Evolutionary conservation across 2,113 vertebrate genomes (phyloP).

Genomic region (Puntigrus tetrazona): DNA sequence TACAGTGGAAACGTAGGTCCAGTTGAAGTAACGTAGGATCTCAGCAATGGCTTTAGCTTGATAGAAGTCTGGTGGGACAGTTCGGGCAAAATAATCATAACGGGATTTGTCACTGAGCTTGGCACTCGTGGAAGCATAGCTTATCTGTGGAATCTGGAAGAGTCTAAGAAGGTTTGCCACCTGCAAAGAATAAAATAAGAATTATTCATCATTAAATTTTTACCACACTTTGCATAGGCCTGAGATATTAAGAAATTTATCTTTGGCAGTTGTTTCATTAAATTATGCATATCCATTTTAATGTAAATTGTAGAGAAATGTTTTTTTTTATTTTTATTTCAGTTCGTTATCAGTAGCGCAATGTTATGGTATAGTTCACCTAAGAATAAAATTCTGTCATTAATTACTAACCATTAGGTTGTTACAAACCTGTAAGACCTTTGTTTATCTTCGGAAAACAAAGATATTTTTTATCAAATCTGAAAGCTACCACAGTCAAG

Average conservation of each 20-base stretch:
- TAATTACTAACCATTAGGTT: too few relatives aligned
- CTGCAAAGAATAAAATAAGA: slow-evolving; percentile 59
- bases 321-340: not conserved
- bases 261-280: not conserved
- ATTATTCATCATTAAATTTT: not conserved
- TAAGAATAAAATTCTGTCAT: too few relatives aligned
- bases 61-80: slow-evolving; percentile 95
- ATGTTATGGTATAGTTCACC: not conserved
- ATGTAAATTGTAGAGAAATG: not conserved
- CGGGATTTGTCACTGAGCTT: slow-evolving; percentile 98
- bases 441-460: too few relatives aligned
- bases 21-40: slow-evolving; percentile 97
- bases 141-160: slow-evolving; percentile 99
- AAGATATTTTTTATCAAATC: too few relatives aligned
- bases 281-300: not conserved
- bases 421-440: too few relatives aligned
- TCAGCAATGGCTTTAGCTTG: slow-evolving; percentile 98
- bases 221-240: not conserved
- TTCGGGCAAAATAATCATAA: slow-evolving; percentile 96
- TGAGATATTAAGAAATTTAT: not conserved
- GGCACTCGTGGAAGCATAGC: slow-evolving; percentile 97
- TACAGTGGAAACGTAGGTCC: slow-evolving; percentile 98
- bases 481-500: too few relatives aligned
- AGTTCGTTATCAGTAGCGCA: not conserved
- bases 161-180: slow-evolving; percentile 96